Evolutionary conservation across 2,888 invertebrate genomes (phyloP).

Genomic region (Cryptus armator): DNA sequence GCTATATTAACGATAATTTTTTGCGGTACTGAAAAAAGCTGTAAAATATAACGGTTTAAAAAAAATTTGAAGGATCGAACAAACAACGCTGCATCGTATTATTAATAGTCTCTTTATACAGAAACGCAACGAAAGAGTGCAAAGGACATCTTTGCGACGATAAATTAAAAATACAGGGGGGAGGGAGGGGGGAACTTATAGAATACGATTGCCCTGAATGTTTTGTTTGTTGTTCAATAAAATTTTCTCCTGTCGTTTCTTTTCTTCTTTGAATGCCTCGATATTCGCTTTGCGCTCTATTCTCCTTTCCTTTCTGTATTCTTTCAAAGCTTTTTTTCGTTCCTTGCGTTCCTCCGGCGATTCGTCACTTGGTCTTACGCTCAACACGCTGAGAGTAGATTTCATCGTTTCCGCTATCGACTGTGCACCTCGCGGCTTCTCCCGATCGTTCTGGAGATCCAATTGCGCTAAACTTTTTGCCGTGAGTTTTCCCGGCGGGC

Average conservation of each 20-base stretch:
- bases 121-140: constrained; percentile 34
- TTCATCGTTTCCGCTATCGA: constrained; percentile 89
- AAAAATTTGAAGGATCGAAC: neutral
- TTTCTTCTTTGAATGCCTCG: constrained; percentile 94
- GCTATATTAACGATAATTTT: neutral
- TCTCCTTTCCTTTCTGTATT: constrained; percentile 92
- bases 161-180: constrained; percentile 42
- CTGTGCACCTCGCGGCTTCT: constrained; percentile 84
- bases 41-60: neutral
- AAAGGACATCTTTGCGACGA: constrained; percentile 26
- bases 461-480: constrained; percentile 89
- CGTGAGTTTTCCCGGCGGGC: constrained; percentile 88
- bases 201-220: constrained; percentile 90
- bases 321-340: constrained; percentile 92
- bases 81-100: neutral
- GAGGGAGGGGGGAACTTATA: constrained; percentile 80
- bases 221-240: constrained; percentile 91
- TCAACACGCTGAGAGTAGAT: constrained; percentile 90
- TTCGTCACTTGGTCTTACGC: constrained; percentile 92
- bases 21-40: neutral
- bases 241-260: constrained; percentile 92
- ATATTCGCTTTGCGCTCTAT: constrained; percentile 93
- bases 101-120: constrained; percentile 40
- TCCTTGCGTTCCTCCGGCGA: constrained; percentile 91
- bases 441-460: constrained; percentile 85